Evolutionary conservation across 2,888 invertebrate genomes (phyloP), one percentile per base, ranked within the genome.

Genomic region (Gisinianus flammeolus): DNA sequence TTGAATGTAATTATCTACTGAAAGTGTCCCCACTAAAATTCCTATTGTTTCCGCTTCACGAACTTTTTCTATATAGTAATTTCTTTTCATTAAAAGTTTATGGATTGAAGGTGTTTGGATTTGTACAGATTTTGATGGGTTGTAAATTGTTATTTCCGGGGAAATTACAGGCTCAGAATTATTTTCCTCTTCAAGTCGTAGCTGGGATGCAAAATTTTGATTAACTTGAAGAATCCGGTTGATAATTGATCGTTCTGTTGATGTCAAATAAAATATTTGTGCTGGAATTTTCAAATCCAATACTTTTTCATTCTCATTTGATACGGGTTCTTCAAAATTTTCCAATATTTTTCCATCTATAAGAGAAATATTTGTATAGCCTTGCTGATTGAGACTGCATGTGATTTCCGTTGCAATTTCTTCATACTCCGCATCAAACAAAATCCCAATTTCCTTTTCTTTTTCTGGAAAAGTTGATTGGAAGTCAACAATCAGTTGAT

Each of bases 41-140:
- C 97, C 98, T 54, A 97, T 89, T 5, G 92, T 92, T 82, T 90
- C 89, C 0, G 97, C 95, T 89, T 98, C 97, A 87, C 94, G 96
- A 81, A 96, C 92, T 87, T 93, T 94, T 88, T 98, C 98, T 31
- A 96, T 91, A 73, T 96, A 89, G 87, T 91, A 97, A 81, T 93
- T 91, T 79, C 97, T 90, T 78, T 93, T 91, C 86, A 93, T 93
- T 75, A 97, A 89, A 88, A 93, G 91, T 80, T 88, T 90, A 76
- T 90, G 89, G 28, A 87, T 85, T 78, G 82, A 78, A 0, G 83
- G 79, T 12, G 81, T 81, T 68, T 83, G 81, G 30, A 82, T 85
- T 83, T 80, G 86, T 85, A 75, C 81, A 2, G 79, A 84, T 16
- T 75, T 69, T 3, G 77, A 26, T 2, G 88, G 87, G 83, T 88